Base-by-base conservation (phyloP, 37 sponge, comb jelly and placozoan genomes). In the Chondrilla cf. caribensis region DNA sequence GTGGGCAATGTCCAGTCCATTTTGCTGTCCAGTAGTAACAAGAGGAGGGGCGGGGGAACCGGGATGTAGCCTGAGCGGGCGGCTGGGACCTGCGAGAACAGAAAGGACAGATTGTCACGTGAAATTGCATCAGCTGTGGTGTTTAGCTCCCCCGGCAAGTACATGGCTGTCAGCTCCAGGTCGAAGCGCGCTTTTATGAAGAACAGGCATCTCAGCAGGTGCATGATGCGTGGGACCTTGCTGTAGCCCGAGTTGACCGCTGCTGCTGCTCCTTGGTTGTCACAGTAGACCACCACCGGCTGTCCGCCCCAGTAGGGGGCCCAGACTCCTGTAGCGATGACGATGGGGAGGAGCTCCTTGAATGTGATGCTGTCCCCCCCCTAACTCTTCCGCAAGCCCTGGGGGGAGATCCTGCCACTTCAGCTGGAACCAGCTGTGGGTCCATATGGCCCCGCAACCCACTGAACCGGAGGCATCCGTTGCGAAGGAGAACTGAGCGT, bases 121-220 rank as follows among this genome's bases (percentile, higher is more conserved):
- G 86, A 86, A 15, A 86, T 86, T 42, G 81, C 81, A 58, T 86
- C 86, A 15, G 86, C 86, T 31, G 25, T 21, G 3, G 19, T 37
- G 40, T 86, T 86, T 11, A 55, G 42, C 14, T 7, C 60, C 32
- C 86, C 86, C 0, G 82, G 76, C 1, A 86, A 25, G 22, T 86
- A 81, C 15, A 0, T 36, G 14, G 86, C 81, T 51, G 42, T 26
- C 22, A 79, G 21, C 19, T 24, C 17, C 29, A 58, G 33, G 40
- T 26, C 3, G 40, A 26, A 51, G 68, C 0, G 44, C 59, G 33
- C 68, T 47, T 8, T 68, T 54, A 37, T 78, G 35, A 18, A 83
- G 38, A 11, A 78, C 80, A 58, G 57, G n/a, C n/a, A n/a, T n/a
- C n/a, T 70, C 14, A 70, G 1, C 7, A 17, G 17, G 73, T 70